Conservation (phyloP, 92 coral and sea anemone genomes). For the Zoanthus solanderi region DNA sequence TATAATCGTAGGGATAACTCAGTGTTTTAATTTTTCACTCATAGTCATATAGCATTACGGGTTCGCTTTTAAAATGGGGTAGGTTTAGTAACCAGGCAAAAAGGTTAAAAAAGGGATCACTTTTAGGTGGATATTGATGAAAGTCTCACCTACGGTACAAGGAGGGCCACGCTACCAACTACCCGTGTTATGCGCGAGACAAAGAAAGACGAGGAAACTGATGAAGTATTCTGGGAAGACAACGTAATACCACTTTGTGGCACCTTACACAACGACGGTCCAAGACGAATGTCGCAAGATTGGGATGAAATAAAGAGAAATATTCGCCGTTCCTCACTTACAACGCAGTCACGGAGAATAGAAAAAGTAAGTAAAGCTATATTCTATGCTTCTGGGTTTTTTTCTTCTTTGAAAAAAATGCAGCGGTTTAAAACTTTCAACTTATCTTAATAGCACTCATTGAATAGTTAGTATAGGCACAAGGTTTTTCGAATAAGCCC, state of each 20-base stretch:
- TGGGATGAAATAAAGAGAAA: conserved; percentile 18
- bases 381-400: not conserved
- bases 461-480: too few species aligned
- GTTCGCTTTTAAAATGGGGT: too few species aligned
- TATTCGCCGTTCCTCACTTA: conserved; percentile 18
- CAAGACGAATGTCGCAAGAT: conserved; percentile 17
- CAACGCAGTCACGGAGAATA: conserved; percentile 7
- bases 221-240: conserved; percentile 46
- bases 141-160: conserved; percentile 31
- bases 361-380: not conserved
- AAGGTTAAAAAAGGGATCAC: not conserved
- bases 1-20: too few species aligned
- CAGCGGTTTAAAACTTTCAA: too few species aligned
- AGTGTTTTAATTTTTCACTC: too few species aligned
- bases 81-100: too few species aligned
- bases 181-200: conserved; percentile 4
- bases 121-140: conserved; percentile 33
- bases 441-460: too few species aligned
- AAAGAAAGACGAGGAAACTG: conserved; percentile 20
- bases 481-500: too few species aligned
- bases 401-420: not conserved
- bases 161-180: conserved; percentile 9
- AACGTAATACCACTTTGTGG: conserved; percentile 38
- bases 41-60: too few species aligned
- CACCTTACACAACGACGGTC: not conserved